Percentiles rank a stretch among this genome's conserved stretches.
phyloP scores from a whole-genome alignment of 2,888 invertebrate genomes.

The Conistra vaccinii region DNA sequence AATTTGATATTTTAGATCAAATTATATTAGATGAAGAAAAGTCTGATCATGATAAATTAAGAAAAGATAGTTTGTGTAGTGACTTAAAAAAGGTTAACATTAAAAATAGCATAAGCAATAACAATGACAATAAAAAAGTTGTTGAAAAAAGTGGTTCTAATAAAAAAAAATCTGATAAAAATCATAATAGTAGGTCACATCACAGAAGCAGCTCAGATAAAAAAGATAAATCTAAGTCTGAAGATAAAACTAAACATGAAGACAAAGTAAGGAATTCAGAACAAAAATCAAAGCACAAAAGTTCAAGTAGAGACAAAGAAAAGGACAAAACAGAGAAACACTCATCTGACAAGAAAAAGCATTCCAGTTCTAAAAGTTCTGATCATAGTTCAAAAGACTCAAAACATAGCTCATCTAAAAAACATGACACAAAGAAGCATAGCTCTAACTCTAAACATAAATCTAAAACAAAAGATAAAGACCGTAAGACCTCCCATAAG shows the following conservation, averaged over 20 bases:
- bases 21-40: conserved; percentile 87
- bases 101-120: conserved; percentile 65
- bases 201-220: conserved; percentile 73
- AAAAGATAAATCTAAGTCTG: conserved; percentile 68
- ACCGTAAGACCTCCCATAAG: conserved; percentile 74
- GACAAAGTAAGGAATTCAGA: conserved; percentile 73
- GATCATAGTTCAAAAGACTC: conserved; percentile 71
- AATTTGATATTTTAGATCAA: conserved; percentile 89
- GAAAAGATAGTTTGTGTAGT: conserved; percentile 51
- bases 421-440: conserved; percentile 71
- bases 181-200: conserved; percentile 69
- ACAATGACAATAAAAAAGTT: conserved; percentile 61
- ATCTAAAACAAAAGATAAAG: conserved; percentile 68
- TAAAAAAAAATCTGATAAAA: conserved; percentile 68
- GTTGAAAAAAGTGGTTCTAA: conserved; percentile 54
- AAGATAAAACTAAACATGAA: conserved; percentile 72
- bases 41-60: conserved; percentile 64
- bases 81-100: conserved; percentile 48
- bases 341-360: conserved; percentile 73
- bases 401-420: conserved; percentile 72
- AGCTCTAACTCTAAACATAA: conserved; percentile 73
- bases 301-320: conserved; percentile 79
- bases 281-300: conserved; percentile 79
- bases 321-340: conserved; percentile 76
- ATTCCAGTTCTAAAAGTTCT: conserved; percentile 72